These are phyloP conservation scores for Pristionchus japonicus DNA, from an alignment of 2,888 invertebrate genomes.

Conservation along the genomic window DNA sequence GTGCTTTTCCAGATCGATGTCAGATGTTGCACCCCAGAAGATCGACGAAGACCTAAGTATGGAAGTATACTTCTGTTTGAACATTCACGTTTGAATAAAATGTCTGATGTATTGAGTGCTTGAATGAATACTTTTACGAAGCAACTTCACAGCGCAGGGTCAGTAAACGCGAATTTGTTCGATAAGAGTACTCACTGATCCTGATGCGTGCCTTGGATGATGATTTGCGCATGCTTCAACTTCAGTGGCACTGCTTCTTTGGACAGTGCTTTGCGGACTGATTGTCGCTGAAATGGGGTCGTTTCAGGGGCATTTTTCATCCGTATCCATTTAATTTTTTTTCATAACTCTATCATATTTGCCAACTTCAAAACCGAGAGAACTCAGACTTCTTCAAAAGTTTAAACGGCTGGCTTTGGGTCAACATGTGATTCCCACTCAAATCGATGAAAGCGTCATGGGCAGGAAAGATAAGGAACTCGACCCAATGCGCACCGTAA, in stretches of 20 bases:
- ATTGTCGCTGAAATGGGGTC: conserved; percentile 84
- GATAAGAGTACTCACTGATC: conserved; percentile 69
- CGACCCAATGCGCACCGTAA: background rate
- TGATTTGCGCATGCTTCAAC: conserved; percentile 95
- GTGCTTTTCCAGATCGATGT: conserved; percentile 89
- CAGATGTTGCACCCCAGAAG: conserved; percentile 86
- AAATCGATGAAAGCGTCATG: no score
- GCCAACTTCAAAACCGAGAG: background rate
- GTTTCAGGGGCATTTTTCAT: no score
- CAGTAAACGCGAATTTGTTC: background rate
- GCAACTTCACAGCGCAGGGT: background rate
- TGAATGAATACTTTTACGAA: no score
- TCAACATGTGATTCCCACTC: background rate
- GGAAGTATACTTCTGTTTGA: background rate
- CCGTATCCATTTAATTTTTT: background rate
- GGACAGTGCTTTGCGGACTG: conserved; percentile 93
- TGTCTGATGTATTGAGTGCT: no score
- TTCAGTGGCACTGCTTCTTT: conserved; percentile 92
- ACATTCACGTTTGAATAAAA: no score
- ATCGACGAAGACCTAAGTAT: conserved; percentile 79
- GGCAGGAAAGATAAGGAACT: no score
- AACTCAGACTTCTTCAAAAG: no score
- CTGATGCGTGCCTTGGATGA: conserved; percentile 73
- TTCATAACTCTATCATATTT: background rate
- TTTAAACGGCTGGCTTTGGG: no score